Evolutionary conservation across 2,797 vertebrate species (phyloP), one percentile per base, ranked within the genome.

Genomic region (Dryobates pubescens): DNA sequence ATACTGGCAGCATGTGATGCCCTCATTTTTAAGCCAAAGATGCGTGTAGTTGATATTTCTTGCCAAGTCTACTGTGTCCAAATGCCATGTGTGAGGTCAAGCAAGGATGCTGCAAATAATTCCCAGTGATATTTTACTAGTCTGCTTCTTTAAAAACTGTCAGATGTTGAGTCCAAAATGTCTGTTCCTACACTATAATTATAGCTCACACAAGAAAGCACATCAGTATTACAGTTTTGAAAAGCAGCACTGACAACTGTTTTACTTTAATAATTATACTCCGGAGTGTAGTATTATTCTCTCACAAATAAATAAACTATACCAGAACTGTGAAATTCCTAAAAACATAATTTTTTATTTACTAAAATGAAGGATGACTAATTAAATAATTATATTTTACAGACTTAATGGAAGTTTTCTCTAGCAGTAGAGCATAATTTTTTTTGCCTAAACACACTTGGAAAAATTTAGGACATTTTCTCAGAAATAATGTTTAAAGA

Each of bases 51-150:
- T 82, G 56, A 82, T 56, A 24, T 47, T 54, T 81, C 62, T 61
- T 70, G 73, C 78, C 76, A 94, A 83, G 24, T 49, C 10, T 16
- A 17, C 13, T 9, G 17, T 49, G 32, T 53, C 70, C 41, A 94
- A 75, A 41, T 71, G 62, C 30, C 54, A 29, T 6, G 56, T 16
- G n/a, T 51, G 27, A 94, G 72, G 41, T 94, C 77, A 92, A 57
- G 15, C 29, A 80, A 95, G 69, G 82, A 83, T 92, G 24, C 36
- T 32, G 26, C 63, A 95, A 95, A 73, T 86, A 68, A 88, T 69
- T 73, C 20, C 32, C 36, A 51, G 20, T n/a, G 16, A 9, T 73
- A 84, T 58, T 95, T 85, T 63, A 81, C 16, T 41, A 61, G 34
- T 58, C 30, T 36, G 24, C 27, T 80, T 62, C 73, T 81, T 83